Conservation (phyloP, 2,797 vertebrate species). For the Manis pentadactyla region DNA sequence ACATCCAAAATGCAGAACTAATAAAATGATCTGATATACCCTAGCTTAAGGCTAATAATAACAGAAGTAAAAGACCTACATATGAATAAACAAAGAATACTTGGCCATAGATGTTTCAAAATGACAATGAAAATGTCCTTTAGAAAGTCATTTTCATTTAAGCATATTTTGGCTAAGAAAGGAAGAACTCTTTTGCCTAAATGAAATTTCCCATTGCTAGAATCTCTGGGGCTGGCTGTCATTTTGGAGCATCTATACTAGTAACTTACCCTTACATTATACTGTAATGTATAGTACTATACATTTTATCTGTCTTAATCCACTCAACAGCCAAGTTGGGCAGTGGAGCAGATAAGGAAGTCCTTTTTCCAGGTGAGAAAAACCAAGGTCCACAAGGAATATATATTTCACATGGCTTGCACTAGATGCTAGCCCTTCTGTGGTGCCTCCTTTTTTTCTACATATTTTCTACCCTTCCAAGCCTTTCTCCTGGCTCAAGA, state of each 20-base stretch:
- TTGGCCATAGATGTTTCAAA: conserved; percentile 4
- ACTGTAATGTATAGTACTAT: neutral
- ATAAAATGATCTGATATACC: neutral
- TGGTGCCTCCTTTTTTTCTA: neutral
- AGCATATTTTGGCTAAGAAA: conserved; percentile 5
- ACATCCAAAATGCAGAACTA: neutral
- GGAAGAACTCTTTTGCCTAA: neutral
- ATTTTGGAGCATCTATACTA: neutral
- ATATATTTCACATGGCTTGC: neutral
- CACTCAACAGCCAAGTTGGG: neutral
- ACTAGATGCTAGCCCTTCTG: neutral
- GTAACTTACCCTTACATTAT: neutral
- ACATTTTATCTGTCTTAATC: neutral
- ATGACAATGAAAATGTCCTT: neutral
- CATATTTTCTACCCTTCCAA: neutral
- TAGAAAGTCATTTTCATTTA: neutral
- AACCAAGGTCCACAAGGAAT: neutral
- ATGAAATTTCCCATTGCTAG: neutral
- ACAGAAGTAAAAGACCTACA: neutral
- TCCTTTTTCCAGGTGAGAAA: neutral
- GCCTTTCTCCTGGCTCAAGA: neutral
- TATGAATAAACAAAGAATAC: neutral
- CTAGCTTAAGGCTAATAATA: neutral
- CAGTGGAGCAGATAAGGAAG: neutral
- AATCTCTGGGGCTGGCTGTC: neutral